phyloP scores from a whole-genome alignment of 2,888 invertebrate species.

The Agrotis puta region DNA sequence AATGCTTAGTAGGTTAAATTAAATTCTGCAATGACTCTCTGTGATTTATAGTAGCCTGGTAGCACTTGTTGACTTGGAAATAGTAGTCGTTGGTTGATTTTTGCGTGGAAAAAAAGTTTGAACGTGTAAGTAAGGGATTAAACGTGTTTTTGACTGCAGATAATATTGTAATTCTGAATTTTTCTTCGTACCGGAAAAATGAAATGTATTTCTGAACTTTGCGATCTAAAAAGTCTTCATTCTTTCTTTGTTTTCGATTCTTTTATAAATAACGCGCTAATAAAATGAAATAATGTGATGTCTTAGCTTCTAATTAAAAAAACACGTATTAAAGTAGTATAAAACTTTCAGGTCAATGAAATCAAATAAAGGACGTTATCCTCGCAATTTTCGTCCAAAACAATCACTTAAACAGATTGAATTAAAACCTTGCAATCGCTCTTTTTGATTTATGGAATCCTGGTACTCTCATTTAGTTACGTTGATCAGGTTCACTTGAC shows the following conservation, averaged over 20 bases:
- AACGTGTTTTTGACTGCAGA: background rate
- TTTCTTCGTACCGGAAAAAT: background rate
- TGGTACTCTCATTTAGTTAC: conserved; percentile 32
- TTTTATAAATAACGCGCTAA: background rate
- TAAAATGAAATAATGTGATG: background rate
- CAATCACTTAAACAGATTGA: conserved; percentile 43
- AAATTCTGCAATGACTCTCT: conserved; percentile 56
- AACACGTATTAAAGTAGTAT: background rate
- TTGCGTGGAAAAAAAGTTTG: background rate
- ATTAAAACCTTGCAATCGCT: conserved; percentile 40
- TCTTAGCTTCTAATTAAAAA: background rate
- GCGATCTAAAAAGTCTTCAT: no score
- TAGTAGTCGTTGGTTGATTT: conserved; percentile 17
- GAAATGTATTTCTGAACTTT: background rate
- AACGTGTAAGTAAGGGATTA: background rate
- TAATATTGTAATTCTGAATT: background rate
- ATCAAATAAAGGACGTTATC: background rate
- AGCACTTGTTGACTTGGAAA: conserved; percentile 10
- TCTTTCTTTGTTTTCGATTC: background rate
- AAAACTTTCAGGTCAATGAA: background rate
- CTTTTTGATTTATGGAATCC: conserved; percentile 54
- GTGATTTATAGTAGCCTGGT: conserved; percentile 55
- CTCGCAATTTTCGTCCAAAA: conserved; percentile 16
- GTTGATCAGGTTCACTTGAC: conserved; percentile 57
- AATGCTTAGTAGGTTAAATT: conserved; percentile 65